phyloP scores from a whole-genome alignment of 2,797 vertebrate genomes.

The Netta rufina region DNA sequence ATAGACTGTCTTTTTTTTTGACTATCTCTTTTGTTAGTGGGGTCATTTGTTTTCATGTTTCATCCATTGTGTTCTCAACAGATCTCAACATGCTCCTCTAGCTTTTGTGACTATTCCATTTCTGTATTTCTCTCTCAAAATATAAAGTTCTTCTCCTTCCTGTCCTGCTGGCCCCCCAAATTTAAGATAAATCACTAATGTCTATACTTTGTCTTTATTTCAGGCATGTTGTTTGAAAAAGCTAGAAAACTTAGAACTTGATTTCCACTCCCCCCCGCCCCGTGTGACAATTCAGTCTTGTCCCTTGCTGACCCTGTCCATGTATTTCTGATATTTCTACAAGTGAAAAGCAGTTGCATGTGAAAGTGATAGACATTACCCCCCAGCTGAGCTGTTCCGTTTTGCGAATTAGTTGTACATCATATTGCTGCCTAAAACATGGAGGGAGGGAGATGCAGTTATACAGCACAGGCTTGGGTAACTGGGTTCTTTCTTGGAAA shows the following conservation, averaged over 20 bases:
- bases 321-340: neutral
- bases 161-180: neutral
- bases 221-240: neutral
- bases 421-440: neutral
- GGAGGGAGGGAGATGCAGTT: neutral
- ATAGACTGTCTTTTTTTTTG: neutral
- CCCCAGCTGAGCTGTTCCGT: neutral
- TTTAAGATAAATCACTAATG: fast-evolving
- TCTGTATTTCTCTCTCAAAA: neutral
- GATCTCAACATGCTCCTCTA: neutral
- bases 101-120: neutral
- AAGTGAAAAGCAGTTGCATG: neutral
- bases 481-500: fast-evolving
- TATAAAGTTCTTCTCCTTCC: neutral
- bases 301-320: neutral
- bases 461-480: neutral
- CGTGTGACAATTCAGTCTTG: neutral
- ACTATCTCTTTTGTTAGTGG: neutral
- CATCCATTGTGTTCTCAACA: neutral
- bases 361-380: neutral
- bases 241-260: neutral
- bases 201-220: neutral
- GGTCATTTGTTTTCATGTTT: neutral
- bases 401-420: neutral
- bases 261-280: too few species aligned